Percentiles rank a stretch among this genome's conserved stretches.
Conservation (phyloP, 2,797 vertebrate genomes). For the Centropyge bicolor region DNA sequence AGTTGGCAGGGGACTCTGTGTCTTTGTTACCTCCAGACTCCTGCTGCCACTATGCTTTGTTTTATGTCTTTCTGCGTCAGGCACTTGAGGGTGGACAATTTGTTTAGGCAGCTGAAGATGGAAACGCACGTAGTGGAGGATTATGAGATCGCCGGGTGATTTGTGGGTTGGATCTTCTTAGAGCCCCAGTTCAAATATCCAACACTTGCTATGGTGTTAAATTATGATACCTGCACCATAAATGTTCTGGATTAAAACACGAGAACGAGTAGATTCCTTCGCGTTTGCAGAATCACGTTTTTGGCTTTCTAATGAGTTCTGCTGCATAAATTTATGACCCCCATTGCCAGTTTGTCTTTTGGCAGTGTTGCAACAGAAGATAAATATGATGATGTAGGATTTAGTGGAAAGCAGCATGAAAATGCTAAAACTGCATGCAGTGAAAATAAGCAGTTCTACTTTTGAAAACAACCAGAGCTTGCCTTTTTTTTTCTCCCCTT, state of each 20-base stretch:
- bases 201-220: slow-evolving; percentile 64
- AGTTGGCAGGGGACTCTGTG: slow-evolving; percentile 58
- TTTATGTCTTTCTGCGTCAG: slow-evolving; percentile 77
- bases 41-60: slow-evolving; percentile 68
- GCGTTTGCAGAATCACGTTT: slow-evolving; percentile 51
- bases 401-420: slow-evolving; percentile 62
- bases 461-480: slow-evolving; percentile 81
- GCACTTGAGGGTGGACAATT: slow-evolving; percentile 81
- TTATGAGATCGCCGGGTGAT: slow-evolving; percentile 84
- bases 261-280: slow-evolving; percentile 41
- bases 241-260: slow-evolving; percentile 58
- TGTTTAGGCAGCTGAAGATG: slow-evolving; percentile 86
- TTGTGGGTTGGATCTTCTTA: slow-evolving; percentile 76
- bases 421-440: slow-evolving; percentile 52
- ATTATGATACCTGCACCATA: slow-evolving; percentile 55
- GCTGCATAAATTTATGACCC: slow-evolving; percentile 46
- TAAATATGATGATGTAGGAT: slow-evolving; percentile 62
- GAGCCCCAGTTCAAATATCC: slow-evolving; percentile 58
- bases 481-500: slow-evolving; percentile 46
- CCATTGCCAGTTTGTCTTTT: slow-evolving; percentile 46
- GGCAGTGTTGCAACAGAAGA: slow-evolving; percentile 68
- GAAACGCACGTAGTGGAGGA: slow-evolving; percentile 75
- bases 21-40: slow-evolving; percentile 70
- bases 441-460: slow-evolving; percentile 76
- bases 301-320: slow-evolving; percentile 52